Percentiles rank a stretch among this genome's conserved stretches.
These are phyloP conservation scores for Amphiura filiformis DNA, from an alignment of 35 echinoderm and acorn worm species.

Conservation along the genomic window DNA sequence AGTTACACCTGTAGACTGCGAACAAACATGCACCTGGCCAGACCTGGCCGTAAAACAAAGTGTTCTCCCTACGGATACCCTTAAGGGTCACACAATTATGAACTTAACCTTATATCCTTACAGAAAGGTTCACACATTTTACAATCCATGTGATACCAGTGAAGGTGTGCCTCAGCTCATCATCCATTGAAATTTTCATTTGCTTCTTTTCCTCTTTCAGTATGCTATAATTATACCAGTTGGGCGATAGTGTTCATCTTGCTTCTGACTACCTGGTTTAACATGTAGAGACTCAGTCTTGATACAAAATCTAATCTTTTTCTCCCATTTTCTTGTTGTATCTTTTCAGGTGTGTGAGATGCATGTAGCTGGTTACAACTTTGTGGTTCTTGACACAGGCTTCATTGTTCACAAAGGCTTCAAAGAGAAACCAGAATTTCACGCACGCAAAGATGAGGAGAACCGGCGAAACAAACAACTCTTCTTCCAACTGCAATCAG, in stretches of 20 bases:
- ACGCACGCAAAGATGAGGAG: slow-evolving; percentile 74
- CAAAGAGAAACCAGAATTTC: slow-evolving; percentile 72
- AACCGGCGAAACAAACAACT: slow-evolving; percentile 72
- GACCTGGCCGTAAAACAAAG: no score
- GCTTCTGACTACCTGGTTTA: not conserved
- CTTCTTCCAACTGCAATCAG: slow-evolving; percentile 61
- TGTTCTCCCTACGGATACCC: no score
- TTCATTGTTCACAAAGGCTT: slow-evolving; percentile 90
- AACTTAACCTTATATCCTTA: no score
- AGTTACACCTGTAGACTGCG: no score
- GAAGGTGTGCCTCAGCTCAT: no score
- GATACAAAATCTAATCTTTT: not conserved
- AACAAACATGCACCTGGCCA: no score
- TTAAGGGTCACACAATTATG: no score
- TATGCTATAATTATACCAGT: not conserved
- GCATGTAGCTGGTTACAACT: slow-evolving; percentile 81
- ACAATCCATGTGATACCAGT: no score
- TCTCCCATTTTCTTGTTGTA: not conserved
- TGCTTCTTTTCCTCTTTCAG: no score
- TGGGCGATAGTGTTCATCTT: not conserved
- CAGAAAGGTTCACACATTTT: no score
- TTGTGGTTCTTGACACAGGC: slow-evolving; percentile 80
- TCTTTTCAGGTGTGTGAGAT: slow-evolving; percentile 81
- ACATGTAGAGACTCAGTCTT: not conserved
- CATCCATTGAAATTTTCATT: no score